A percentile compares a stretch with the other conserved stretches of the same genome.
Evolutionary conservation across 37 sponge, comb jelly and placozoan species (phyloP).

Genomic region (Tethya wilhelma): DNA sequence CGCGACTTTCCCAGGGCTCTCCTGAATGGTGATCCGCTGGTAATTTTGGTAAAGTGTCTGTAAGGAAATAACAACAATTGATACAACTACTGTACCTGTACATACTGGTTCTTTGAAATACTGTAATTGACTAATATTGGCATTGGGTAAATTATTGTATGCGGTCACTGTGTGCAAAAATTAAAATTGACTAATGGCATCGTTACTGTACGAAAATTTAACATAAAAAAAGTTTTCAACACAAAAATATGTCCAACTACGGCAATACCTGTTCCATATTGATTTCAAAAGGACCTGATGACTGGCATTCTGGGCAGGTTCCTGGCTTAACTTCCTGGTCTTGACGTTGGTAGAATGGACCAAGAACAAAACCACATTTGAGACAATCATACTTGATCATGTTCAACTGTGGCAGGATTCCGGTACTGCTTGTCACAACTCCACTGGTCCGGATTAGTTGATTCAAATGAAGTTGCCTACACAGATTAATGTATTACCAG

Average conservation of each 20-base stretch:
- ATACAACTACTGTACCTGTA: not conserved
- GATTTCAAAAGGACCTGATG: conserved; percentile 98
- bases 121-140: not conserved
- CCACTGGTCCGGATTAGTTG: conserved; percentile 95
- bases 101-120: not conserved
- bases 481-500: no score
- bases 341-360: conserved; percentile 95
- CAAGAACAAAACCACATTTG: conserved; percentile 91
- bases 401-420: conserved; percentile 96
- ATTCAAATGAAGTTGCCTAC: conserved; percentile 96
- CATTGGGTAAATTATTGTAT: no score
- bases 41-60: conserved; percentile 98
- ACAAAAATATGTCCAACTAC: no score
- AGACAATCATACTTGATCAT: conserved; percentile 97
- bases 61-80: not conserved
- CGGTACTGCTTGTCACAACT: conserved; percentile 94
- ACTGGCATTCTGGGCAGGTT: conserved; percentile 98
- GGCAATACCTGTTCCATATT: conserved; percentile 99
- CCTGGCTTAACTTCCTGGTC: conserved; percentile 94
- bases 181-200: no score
- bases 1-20: conserved; percentile 98
- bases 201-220: no score
- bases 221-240: no score
- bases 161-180: no score
- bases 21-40: conserved; percentile 97